Evolutionary conservation across 2,797 vertebrate genomes (phyloP).

Genomic region (Glyptemys insculpta): DNA sequence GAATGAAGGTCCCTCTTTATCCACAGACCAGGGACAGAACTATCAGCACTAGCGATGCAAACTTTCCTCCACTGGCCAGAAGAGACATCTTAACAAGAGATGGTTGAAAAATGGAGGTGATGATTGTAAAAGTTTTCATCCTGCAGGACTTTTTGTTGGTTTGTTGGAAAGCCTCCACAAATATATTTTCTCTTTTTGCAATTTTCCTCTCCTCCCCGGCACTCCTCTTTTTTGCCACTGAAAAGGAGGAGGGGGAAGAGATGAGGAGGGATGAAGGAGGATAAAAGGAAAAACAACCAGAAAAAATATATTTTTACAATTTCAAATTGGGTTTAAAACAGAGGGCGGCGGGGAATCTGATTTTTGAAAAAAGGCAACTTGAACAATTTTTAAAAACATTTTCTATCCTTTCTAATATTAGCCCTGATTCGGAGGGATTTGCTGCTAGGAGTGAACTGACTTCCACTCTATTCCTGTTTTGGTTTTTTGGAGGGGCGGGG

Average conservation of each 20-base stretch:
- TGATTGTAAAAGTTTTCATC: not conserved
- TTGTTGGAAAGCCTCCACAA: not conserved
- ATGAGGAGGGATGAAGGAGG: not conserved
- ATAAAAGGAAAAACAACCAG: no score
- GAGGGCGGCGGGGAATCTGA: no score
- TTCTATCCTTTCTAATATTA: not conserved
- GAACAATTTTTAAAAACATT: not conserved
- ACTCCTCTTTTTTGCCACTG: not conserved
- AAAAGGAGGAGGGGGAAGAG: not conserved
- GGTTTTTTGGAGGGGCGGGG: no score
- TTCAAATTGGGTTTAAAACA: no score
- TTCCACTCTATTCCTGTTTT: not conserved
- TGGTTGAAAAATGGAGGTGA: not conserved
- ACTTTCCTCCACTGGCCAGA: not conserved
- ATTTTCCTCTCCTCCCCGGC: no score
- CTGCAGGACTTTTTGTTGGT: not conserved
- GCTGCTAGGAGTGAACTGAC: not conserved
- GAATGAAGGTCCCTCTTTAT: not conserved
- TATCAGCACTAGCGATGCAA: not conserved
- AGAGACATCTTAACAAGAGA: not conserved
- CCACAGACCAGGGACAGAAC: not conserved
- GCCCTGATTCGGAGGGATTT: not conserved
- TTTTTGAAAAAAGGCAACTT: no score
- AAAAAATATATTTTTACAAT: no score
- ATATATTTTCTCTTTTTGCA: not conserved